Evolutionary conservation across 2,888 invertebrate species (phyloP).

Genomic region (Microctonus aethiopoides): DNA sequence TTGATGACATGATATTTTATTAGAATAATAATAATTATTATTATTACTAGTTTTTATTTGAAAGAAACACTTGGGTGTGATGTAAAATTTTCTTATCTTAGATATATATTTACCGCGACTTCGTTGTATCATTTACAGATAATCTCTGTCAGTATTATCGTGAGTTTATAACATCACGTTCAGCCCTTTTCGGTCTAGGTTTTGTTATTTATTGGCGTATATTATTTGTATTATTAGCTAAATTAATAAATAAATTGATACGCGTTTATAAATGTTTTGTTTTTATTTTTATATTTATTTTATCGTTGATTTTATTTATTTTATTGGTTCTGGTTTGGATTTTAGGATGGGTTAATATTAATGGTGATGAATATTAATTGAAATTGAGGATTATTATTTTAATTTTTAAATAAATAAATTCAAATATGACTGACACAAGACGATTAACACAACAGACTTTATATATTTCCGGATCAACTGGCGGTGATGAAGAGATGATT

Average conservation of each 20-base stretch:
- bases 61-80: constrained; percentile 6
- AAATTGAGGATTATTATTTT: neutral
- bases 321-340: neutral
- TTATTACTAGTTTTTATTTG: neutral
- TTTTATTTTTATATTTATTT: no score
- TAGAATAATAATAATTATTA: neutral
- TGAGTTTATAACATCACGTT: constrained; percentile 13
- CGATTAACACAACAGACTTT: constrained; percentile 49
- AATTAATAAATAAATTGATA: no score
- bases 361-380: neutral
- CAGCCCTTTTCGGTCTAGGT: neutral
- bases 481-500: constrained; percentile 26
- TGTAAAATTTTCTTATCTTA: constrained; percentile 33
- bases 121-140: constrained; percentile 20
- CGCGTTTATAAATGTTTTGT: no score
- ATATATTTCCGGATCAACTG: constrained; percentile 46
- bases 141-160: constrained; percentile 30
- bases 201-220: neutral
- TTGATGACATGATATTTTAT: neutral
- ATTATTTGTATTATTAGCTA: neutral
- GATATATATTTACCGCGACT: constrained; percentile 26
- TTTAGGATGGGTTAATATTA: neutral
- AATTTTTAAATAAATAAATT: neutral
- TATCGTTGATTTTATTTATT: no score
- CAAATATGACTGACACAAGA: constrained; percentile 44